A percentile compares a stretch with the other conserved stretches of the same genome.
phyloP scores from a whole-genome alignment of 2,888 invertebrate species.

The Perizoma flavofasciatum region DNA sequence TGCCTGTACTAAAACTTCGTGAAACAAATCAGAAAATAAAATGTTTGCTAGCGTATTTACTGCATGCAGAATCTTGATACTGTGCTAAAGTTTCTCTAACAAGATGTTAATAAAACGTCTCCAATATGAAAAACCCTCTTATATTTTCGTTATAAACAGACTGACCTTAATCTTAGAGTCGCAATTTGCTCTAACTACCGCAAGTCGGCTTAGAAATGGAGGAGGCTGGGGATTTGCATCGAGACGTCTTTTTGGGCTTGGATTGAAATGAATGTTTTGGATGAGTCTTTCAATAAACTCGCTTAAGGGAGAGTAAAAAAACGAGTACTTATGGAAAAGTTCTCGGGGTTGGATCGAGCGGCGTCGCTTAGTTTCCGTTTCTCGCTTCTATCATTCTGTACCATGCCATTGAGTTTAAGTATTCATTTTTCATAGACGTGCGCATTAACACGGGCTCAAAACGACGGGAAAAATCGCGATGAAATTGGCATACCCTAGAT shows the following conservation, averaged over 20 bases:
- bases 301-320: background rate
- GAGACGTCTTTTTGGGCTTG: slow-evolving; percentile 22
- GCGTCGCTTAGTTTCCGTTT: background rate
- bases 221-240: slow-evolving; percentile 27
- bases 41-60: background rate
- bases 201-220: slow-evolving; percentile 29
- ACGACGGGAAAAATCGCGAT: no score
- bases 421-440: no score
- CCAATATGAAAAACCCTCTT: slow-evolving; percentile 32
- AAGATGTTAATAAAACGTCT: slow-evolving; percentile 38
- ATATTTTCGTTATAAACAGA: slow-evolving; percentile 37
- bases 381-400: no score
- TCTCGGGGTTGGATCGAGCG: background rate
- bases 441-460: no score
- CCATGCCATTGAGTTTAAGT: no score
- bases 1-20: no score
- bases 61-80: background rate
- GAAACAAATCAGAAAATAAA: background rate
- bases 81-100: slow-evolving; percentile 21
- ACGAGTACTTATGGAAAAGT: background rate
- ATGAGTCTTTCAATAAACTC: background rate
- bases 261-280: slow-evolving; percentile 1
- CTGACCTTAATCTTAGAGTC: slow-evolving; percentile 32
- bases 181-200: slow-evolving; percentile 37
- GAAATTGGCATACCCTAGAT: no score